These are phyloP conservation scores for Zaprionus inermis DNA, from an alignment of 1,140 invertebrate species.

Conservation along the genomic window DNA sequence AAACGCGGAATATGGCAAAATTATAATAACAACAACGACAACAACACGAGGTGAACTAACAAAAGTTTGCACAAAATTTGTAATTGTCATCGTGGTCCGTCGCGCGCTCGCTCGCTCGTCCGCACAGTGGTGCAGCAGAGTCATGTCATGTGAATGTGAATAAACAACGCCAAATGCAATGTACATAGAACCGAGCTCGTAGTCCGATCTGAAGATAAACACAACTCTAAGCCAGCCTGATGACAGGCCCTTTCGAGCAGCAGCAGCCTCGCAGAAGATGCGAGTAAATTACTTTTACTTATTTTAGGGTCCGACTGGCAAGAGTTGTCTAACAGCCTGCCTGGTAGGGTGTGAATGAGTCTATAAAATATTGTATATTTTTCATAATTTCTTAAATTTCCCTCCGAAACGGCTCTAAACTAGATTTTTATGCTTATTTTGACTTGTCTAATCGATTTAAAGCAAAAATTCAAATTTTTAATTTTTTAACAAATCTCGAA, in stretches of 20 bases:
- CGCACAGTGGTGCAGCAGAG: conserved; percentile 17
- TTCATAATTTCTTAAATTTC: too few species aligned
- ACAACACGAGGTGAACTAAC: conserved; percentile 1
- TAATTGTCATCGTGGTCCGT: conserved; percentile 63
- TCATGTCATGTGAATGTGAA: conserved; percentile 1
- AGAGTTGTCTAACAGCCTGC: too few species aligned
- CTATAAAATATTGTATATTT: too few species aligned
- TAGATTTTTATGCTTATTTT: neutral
- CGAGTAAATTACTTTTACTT: neutral
- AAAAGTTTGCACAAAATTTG: conserved; percentile 59
- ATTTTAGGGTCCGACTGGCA: neutral
- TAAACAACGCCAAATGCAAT: conserved; percentile 1
- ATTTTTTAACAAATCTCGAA: neutral
- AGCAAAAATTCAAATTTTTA: neutral
- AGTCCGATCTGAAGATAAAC: conserved; percentile 7
- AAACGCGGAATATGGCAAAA: conserved; percentile 64
- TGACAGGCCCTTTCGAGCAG: neutral
- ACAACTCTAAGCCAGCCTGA: neutral
- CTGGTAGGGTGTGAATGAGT: too few species aligned
- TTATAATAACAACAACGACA: conserved; percentile 47
- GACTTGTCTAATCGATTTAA: neutral
- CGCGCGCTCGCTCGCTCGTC: conserved; percentile 1
- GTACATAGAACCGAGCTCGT: conserved; percentile 4
- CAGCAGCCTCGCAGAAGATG: neutral
- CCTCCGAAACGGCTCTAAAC: too few species aligned